Evolutionary conservation across 2,113 vertebrate genomes (phyloP), one percentile per base, ranked within the genome.

Genomic region (Saccopteryx bilineata): DNA sequence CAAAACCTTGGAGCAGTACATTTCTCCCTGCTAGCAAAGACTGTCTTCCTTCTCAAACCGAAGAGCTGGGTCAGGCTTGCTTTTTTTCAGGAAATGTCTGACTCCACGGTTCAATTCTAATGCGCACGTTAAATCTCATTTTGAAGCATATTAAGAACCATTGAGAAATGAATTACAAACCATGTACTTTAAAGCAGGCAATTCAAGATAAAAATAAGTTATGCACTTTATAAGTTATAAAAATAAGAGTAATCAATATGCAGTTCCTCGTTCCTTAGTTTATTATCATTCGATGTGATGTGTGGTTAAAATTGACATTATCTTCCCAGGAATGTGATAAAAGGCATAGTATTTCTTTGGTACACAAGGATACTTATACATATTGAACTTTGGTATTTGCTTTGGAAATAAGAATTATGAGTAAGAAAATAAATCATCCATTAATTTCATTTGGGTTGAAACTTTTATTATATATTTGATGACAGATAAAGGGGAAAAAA

Each of bases 141-240:
- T 61, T 88, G 56, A 91, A 23, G 6, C 50, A 54, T 71, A 58
- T 93, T 85, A 85, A 63, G 96, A 96, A 71, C 31, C 48, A 79
- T 31, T 68, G 46, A 87, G 54, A 88, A 91, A 84, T 74, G 87
- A 96, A 93, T 81, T 66, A 78, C 52, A 81, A 91, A 93, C 69
- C 50, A 56, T 63, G 21, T 65, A 72, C 9, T n/a, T 66, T 80
- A 93, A 91, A 85, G n/a, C 26, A 87, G 56, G 26, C 76, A 87
- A 78, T 72, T 90, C 68, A 94, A 92, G 28, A 92, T 87, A 87
- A 90, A 92, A 80, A 61, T 58, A 72, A 80, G 60, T 72, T 60
- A 60, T 82, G 84, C 28, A 81, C 46, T 95, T 87, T 84, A 33
- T 75, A 85, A 26, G 3, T 90, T 84, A 76, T 76, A 88, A 93